phyloP scores from a whole-genome alignment of 2,797 vertebrate genomes.

The Poliocrania exsul region DNA sequence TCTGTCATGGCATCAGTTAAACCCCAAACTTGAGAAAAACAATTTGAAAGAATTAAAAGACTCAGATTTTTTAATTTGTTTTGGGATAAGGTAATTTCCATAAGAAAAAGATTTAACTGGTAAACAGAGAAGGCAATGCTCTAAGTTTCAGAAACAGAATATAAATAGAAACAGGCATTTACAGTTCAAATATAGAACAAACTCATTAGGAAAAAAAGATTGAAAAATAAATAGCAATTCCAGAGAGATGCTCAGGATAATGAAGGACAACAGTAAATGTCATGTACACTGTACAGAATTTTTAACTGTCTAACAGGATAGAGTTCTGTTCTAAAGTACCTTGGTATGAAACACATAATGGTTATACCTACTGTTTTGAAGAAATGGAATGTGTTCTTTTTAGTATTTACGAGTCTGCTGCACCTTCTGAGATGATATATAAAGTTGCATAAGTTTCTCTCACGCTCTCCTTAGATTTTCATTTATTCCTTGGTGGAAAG shows the following conservation, averaged over 20 bases:
- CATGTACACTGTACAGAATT: neutral
- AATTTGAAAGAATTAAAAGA: neutral
- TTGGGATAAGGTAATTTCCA: neutral
- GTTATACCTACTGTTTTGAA: neutral
- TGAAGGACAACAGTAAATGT: neutral
- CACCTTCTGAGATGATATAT: neutral
- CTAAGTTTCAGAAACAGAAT: neutral
- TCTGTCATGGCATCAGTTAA: neutral
- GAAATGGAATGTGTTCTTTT: neutral
- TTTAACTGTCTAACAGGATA: neutral
- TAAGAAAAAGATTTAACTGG: neutral
- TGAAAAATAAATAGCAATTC: conserved; percentile 14
- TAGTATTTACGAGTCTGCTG: neutral
- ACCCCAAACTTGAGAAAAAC: neutral
- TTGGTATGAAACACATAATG: neutral
- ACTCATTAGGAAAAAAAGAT: neutral
- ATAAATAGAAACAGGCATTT: neutral
- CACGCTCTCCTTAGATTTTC: neutral
- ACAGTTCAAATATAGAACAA: conserved; percentile 14
- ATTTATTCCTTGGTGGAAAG: neutral
- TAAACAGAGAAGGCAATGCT: neutral
- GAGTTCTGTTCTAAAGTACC: neutral
- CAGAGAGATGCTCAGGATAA: neutral
- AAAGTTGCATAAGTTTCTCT: neutral
- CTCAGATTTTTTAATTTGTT: neutral